These are phyloP conservation scores for Nematolebias whitei DNA, from an alignment of 2,113 vertebrate genomes.

Conservation along the genomic window DNA sequence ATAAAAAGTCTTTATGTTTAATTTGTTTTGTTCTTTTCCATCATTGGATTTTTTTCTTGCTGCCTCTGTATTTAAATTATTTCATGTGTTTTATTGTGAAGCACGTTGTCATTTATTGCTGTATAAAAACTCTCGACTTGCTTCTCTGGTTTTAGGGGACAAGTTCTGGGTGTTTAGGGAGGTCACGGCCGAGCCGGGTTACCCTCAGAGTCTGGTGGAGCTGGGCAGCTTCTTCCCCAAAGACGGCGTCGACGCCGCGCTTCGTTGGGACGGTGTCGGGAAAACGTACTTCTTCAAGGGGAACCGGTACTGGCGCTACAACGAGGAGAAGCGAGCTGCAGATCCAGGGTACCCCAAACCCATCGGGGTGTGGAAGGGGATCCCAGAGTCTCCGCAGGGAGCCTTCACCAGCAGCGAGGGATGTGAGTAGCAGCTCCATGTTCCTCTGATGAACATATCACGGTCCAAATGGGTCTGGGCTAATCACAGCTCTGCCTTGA, in stretches of 20 bases:
- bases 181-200: conserved; percentile 92
- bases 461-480: too few species aligned
- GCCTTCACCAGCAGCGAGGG: conserved; percentile 98
- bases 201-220: conserved; percentile 92
- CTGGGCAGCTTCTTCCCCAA: conserved; percentile 90
- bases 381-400: conserved; percentile 93
- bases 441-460: too few species aligned
- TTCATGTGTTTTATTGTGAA: too few species aligned
- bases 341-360: conserved; percentile 96
- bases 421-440: conserved; percentile 84
- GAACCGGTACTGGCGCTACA: conserved; percentile 97
- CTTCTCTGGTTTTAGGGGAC: conserved; percentile 83
- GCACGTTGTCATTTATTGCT: too few species aligned
- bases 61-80: too few species aligned
- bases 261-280: conserved; percentile 95
- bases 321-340: conserved; percentile 89
- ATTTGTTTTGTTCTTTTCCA: too few species aligned
- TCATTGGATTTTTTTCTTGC: too few species aligned
- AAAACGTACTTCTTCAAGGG: conserved; percentile 99
- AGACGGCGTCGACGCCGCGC: conserved; percentile 94
- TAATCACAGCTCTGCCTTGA: too few species aligned
- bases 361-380: conserved; percentile 94
- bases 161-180: conserved; percentile 98
- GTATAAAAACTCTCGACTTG: not conserved
- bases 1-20: too few species aligned